Evolutionary conservation across 2,113 vertebrate species (phyloP), one percentile per base, ranked within the genome.

Genomic region (Phaetusa simplex): DNA sequence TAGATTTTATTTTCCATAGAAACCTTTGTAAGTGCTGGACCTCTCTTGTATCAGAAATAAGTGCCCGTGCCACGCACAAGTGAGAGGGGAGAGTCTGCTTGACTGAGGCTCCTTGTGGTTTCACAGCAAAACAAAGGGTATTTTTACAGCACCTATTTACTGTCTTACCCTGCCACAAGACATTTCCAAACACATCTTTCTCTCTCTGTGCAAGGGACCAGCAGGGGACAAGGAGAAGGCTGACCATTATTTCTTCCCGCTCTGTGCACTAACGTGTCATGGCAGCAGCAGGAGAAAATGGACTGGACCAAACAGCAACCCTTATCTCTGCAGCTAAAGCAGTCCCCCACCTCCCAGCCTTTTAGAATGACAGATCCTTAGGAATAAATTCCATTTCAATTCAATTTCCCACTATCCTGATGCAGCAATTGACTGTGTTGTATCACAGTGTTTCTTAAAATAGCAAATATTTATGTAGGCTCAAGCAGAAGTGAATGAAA

Each of bases 241-340:
- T 47, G 62, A 21, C 20, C 4, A 3, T 11, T 36, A 20, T 11
- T 23, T 42, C 47, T 18, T 23, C 40, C n/a, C 8, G 1, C 19
- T 38, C n/a, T 3, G 9, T 3, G 23, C 26, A 1, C 52, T 22
- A 21, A 20, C 1, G 3, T 1, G 12, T 12, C 43, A 27, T 17
- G 2, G 45, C 38, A 32, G 49, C 56, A 32, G 11, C 14, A 21
- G 64, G 20, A n/a, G n/a, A 16, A 19, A n/a, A 47, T 1, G 19
- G 18, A 29, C 18, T 8, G 14, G 22, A 20, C 7, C 42, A 30
- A 56, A 29, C 1, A 22, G 29, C 7, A 14, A 23, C 22, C 12
- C 47, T 16, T 12, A 18, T 18, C 42, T 40, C 64, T 4, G 42
- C 1, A 81, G 29, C 50, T 74, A 12, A 10, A 67, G 53, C 32